Evolutionary conservation across 2,113 vertebrate genomes (phyloP).

Genomic region (Indicator indicator): DNA sequence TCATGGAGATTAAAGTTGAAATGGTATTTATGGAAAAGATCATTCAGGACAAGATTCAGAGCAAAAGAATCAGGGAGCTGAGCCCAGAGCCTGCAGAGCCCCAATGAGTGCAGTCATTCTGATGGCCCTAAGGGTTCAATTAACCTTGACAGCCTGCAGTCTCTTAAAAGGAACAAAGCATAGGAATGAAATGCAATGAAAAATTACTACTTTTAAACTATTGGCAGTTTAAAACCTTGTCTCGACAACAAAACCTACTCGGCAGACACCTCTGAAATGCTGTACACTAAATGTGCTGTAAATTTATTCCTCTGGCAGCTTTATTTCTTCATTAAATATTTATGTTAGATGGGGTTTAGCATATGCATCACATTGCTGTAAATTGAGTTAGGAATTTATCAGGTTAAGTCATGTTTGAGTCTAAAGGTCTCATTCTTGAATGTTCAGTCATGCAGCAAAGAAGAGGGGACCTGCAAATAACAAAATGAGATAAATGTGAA

Average conservation of each 20-base stretch:
- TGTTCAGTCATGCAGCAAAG: constrained; percentile 3
- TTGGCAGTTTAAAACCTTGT: constrained; percentile 65
- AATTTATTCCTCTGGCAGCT: constrained; percentile 69
- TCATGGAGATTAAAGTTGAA: constrained; percentile 30
- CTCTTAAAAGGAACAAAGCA: constrained; percentile 43
- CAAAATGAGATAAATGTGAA: neutral
- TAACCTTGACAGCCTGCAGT: constrained; percentile 69
- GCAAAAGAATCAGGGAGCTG: constrained; percentile 30
- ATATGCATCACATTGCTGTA: constrained; percentile 63
- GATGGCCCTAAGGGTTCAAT: constrained; percentile 62
- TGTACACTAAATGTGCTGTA: constrained; percentile 17
- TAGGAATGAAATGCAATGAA: constrained; percentile 54
- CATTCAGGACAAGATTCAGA: constrained; percentile 37
- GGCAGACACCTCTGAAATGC: constrained; percentile 51
- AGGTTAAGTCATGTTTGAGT: constrained; percentile 52
- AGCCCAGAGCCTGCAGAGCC: constrained; percentile 21
- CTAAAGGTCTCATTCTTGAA: constrained; percentile 35
- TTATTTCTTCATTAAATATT: constrained; percentile 75
- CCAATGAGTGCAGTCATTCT: neutral
- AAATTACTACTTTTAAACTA: constrained; percentile 63
- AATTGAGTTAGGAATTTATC: constrained; percentile 63
- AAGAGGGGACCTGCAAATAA: neutral
- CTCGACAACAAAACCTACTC: constrained; percentile 55
- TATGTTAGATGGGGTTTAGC: constrained; percentile 54
- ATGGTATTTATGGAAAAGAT: constrained; percentile 53